These are phyloP conservation scores for Drosophila asahinai DNA, from an alignment of 1,140 invertebrate genomes.

Conservation along the genomic window DNA sequence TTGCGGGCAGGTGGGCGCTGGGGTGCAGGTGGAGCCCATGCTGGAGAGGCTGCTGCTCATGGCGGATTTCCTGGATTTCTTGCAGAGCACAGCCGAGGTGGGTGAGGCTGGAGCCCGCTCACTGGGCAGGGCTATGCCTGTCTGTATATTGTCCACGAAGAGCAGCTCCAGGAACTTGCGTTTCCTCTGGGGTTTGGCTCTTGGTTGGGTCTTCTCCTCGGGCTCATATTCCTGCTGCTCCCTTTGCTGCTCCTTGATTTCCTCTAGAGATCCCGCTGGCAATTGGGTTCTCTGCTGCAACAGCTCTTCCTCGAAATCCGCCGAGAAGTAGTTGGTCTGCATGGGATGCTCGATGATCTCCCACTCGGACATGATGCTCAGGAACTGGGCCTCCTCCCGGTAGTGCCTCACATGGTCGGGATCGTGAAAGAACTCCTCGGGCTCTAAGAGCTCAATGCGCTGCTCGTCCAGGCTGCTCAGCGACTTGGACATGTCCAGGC, in stretches of 20 bases:
- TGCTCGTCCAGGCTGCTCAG: constrained; percentile 54
- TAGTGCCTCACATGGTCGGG: constrained; percentile 78
- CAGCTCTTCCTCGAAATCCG: constrained; percentile 79
- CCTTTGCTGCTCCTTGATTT: neutral
- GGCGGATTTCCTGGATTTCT: constrained; percentile 49
- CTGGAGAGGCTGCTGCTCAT: constrained; percentile 45
- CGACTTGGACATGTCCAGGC: constrained; percentile 46
- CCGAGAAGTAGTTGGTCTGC: constrained; percentile 72
- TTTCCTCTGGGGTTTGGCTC: constrained; percentile 29
- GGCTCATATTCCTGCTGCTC: constrained; percentile 1
- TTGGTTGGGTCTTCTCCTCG: neutral
- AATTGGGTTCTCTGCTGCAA: constrained; percentile 51
- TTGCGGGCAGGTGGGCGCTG: constrained; percentile 55
- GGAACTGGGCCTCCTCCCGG: constrained; percentile 74
- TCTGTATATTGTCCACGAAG: constrained; percentile 70
- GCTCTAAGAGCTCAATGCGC: constrained; percentile 71
- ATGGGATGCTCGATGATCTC: constrained; percentile 77
- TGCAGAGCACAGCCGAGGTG: constrained; percentile 35
- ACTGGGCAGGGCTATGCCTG: constrained; percentile 57
- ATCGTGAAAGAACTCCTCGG: constrained; percentile 83
- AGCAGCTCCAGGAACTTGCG: constrained; percentile 67
- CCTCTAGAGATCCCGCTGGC: neutral
- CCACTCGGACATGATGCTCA: constrained; percentile 82
- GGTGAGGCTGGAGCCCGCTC: neutral
- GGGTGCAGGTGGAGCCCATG: constrained; percentile 4